These are phyloP conservation scores for Macrosiphum euphorbiae DNA, from an alignment of 2,888 invertebrate species.

Conservation along the genomic window DNA sequence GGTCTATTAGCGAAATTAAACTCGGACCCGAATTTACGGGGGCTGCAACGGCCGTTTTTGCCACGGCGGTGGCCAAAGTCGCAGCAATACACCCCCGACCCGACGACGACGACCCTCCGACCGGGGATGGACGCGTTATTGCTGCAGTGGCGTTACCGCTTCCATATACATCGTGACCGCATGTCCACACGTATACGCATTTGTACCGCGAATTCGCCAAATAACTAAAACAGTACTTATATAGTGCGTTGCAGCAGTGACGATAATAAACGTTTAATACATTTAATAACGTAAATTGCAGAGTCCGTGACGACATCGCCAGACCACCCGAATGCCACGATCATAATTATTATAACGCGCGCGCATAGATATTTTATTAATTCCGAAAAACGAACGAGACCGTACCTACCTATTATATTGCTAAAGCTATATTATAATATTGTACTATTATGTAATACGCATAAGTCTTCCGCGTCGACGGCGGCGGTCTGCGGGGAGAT, in stretches of 20 bases:
- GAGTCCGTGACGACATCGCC: background rate
- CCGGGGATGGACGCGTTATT: background rate
- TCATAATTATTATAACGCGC: background rate
- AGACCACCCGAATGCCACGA: background rate
- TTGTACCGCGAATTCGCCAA: background rate
- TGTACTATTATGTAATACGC: background rate
- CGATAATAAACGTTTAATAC: background rate
- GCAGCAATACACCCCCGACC: background rate
- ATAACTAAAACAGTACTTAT: background rate
- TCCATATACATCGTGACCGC: background rate
- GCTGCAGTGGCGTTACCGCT: background rate
- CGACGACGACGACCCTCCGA: background rate
- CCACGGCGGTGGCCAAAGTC: background rate
- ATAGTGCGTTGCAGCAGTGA: background rate
- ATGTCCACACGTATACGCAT: background rate
- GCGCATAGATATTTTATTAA: background rate
- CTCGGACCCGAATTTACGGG: slow-evolving; percentile 39
- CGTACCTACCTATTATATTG: background rate
- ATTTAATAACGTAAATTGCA: background rate
- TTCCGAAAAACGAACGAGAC: background rate
- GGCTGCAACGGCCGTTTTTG: slow-evolving; percentile 9
- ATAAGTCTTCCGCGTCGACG: background rate
- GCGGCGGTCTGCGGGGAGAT: background rate
- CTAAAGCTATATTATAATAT: too few relatives aligned
- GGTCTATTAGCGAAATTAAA: slow-evolving; percentile 64